Conservation (phyloP, 2,888 invertebrate species). For the Cantharis rustica region DNA sequence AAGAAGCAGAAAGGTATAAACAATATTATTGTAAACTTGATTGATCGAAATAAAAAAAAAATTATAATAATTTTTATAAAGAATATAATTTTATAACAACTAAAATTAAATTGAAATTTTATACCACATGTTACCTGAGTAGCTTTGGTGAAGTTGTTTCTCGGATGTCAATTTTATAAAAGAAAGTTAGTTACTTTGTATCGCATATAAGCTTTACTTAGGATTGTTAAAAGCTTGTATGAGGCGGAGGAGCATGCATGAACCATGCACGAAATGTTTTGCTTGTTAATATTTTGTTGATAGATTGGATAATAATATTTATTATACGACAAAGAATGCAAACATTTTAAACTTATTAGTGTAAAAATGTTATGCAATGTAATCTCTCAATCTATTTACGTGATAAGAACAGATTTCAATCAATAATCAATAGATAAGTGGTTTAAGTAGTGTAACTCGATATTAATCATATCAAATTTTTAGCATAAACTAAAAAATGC, state of each 20-base stretch:
- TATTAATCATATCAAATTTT: too few relatives aligned
- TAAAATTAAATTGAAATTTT: neutral
- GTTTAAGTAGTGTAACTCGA: too few relatives aligned
- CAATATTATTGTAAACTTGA: neutral
- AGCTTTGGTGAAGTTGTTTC: neutral
- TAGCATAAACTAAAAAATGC: too few relatives aligned
- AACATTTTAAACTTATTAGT: neutral
- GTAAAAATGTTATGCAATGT: neutral
- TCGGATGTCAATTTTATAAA: conserved; percentile 14
- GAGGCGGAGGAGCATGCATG: neutral
- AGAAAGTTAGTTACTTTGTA: conserved; percentile 6
- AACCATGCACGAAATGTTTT: neutral
- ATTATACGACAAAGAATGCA: neutral
- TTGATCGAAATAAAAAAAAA: neutral
- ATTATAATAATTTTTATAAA: neutral
- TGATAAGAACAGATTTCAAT: neutral
- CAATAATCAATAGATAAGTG: neutral
- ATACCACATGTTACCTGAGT: conserved; percentile 4
- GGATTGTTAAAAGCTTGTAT: conserved; percentile 6
- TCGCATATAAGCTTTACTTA: conserved; percentile 2
- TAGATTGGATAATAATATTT: neutral
- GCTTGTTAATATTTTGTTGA: neutral
- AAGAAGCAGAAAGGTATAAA: neutral
- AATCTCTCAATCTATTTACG: neutral
- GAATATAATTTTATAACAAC: neutral